Evolutionary conservation across 1,140 invertebrate genomes (phyloP), one percentile per base, ranked within the genome.

Genomic region (Gryllus bimaculatus): DNA sequence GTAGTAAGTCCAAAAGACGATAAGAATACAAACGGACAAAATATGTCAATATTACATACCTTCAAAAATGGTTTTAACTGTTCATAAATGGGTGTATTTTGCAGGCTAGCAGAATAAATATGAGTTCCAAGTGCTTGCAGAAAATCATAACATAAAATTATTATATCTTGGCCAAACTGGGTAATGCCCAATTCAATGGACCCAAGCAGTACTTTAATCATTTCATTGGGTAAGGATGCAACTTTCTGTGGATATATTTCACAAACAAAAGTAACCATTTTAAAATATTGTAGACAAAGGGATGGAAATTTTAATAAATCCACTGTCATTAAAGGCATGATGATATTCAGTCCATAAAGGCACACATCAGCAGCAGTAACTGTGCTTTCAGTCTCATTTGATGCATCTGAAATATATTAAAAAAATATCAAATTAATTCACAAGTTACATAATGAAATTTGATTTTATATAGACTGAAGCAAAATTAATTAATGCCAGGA

Each of bases 291-390:
- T 49, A 86, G 82, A 83, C 93, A 94, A 15, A 95, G 84, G 7
- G 88, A 87, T 18, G 90, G 91, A 85, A 93, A 92, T 83, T 92
- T 90, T 8, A 94, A 85, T 26, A 95, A 83, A 83, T 94, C 91
- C n/a, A 89, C 85, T 75, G 88, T 92, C 89, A 95, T 93, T 76
- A 95, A 84, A 26, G 93, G 93, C 87, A 94, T 91, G 77, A 95
- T 87, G 77, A 92, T 91, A 83, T 89, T 90, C 0, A 95, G 85
- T 47, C 93, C 93, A 85, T 89, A 90, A 7, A 94, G 82, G 82
- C 90, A 91, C 39, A 94, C 91, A 84, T 92, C 90, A 5, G 88
- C 88, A 8, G 90, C 89, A 15, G 86, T 88, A 18, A 90, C 84
- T n/a, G 84, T 79, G 26, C 83, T 82, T 26, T 84, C 84, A 48